Conservation (phyloP, 2,113 vertebrate species). For the Salvelinus sp. region DNA sequence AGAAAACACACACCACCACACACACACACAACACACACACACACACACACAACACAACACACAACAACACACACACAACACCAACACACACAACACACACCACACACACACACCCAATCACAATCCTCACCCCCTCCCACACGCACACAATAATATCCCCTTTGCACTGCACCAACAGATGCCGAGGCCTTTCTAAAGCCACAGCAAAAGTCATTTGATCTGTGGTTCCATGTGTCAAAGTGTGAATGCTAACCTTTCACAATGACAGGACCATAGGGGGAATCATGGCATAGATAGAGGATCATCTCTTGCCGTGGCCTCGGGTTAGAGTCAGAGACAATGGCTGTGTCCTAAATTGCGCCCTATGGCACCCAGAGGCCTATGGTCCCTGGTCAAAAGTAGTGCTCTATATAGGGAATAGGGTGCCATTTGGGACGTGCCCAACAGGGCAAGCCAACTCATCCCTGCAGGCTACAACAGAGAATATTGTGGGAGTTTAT, state of each 20-base stretch:
- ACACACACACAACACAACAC: conserved; percentile 3
- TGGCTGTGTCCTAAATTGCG: too few species aligned
- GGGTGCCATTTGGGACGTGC: too few species aligned
- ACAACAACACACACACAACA: conserved; percentile 9
- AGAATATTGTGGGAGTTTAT: background rate
- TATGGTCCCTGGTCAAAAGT: too few species aligned
- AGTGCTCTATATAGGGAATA: too few species aligned
- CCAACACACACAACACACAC: background rate
- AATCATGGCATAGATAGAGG: conserved; percentile 42
- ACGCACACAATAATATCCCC: background rate
- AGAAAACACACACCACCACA: conserved; percentile 4
- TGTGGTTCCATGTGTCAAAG: conserved; percentile 51
- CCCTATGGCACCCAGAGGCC: too few species aligned
- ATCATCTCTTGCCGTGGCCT: conserved; percentile 31
- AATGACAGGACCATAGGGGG: conserved; percentile 32
- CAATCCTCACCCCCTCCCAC: background rate
- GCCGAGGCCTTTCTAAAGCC: conserved; percentile 54
- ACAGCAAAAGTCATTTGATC: conserved; percentile 57
- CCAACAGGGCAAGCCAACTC: background rate
- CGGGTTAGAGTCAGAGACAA: conserved; percentile 34
- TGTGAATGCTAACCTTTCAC: conserved; percentile 54
- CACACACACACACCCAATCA: background rate
- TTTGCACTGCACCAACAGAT: conserved; percentile 22
- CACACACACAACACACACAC: background rate
- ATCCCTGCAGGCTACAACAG: background rate